Percentiles rank a stretch among this genome's conserved stretches.
Evolutionary conservation across 2,797 vertebrate species (phyloP).

Genomic region (Crocodylus rhombifer): DNA sequence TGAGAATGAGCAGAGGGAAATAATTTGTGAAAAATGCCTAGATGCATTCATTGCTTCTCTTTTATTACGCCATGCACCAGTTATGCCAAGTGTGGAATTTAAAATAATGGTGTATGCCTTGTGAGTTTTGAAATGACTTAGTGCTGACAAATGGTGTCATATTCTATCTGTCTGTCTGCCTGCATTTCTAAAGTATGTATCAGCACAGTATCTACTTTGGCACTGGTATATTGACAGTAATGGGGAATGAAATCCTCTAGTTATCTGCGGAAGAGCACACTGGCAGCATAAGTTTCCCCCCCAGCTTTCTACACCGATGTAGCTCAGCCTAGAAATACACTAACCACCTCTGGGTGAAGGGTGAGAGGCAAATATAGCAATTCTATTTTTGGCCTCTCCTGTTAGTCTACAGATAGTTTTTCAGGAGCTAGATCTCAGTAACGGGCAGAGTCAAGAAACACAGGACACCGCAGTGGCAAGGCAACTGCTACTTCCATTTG

Average conservation of each 20-base stretch:
- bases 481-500: background rate
- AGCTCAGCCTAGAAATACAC: background rate
- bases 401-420: background rate
- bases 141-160: background rate
- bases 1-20: slow-evolving; percentile 29
- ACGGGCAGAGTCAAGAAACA: background rate
- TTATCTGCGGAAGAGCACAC: background rate
- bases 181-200: background rate
- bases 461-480: background rate
- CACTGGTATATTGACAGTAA: background rate
- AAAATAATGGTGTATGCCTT: slow-evolving; percentile 27
- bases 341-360: background rate
- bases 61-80: background rate
- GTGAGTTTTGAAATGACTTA: background rate
- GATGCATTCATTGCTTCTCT: background rate
- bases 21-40: background rate
- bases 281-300: background rate
- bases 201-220: slow-evolving; percentile 2
- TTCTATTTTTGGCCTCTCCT: background rate
- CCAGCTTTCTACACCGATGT: rapidly evolving
- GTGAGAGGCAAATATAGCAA: background rate
- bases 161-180: background rate
- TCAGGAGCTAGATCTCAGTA: background rate
- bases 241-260: background rate
- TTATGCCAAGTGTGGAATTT: background rate